These are phyloP conservation scores for Glandiceps talaboti DNA, from an alignment of 53 echinoderm and acorn worm species.

Conservation along the genomic window DNA sequence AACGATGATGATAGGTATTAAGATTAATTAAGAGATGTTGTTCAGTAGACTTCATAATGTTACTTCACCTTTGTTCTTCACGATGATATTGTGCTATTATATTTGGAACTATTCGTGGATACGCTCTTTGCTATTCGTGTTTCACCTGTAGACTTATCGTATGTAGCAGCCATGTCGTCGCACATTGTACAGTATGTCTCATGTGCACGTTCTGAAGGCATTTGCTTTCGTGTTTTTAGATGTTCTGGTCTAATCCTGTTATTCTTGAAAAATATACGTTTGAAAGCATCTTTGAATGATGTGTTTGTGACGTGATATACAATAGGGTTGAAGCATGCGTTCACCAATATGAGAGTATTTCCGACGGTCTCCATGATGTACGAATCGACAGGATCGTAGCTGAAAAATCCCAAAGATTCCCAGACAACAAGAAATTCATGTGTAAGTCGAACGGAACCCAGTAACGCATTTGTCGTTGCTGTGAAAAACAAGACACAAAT, in stretches of 20 bases:
- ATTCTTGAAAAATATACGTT: background rate
- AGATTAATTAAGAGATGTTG: no score
- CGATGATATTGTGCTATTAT: no score
- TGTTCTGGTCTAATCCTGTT: background rate
- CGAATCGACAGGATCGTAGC: background rate
- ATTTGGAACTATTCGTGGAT: background rate
- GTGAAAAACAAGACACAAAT: background rate
- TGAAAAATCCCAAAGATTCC: background rate
- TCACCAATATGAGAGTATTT: background rate
- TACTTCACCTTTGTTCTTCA: no score
- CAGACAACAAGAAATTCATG: background rate
- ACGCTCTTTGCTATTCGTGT: background rate
- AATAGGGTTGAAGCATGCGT: background rate
- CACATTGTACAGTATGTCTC: background rate
- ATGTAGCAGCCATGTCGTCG: background rate
- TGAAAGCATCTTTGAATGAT: background rate
- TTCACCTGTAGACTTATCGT: background rate
- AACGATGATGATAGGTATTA: no score
- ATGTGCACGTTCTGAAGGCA: background rate
- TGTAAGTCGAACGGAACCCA: background rate
- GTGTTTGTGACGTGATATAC: background rate
- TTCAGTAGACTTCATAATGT: no score
- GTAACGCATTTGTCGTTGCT: background rate
- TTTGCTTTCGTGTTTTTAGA: background rate
- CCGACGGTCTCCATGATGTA: background rate